Evolutionary conservation across 2,797 vertebrate genomes (phyloP), one percentile per base, ranked within the genome.

Genomic region (Brotula barbata): DNA sequence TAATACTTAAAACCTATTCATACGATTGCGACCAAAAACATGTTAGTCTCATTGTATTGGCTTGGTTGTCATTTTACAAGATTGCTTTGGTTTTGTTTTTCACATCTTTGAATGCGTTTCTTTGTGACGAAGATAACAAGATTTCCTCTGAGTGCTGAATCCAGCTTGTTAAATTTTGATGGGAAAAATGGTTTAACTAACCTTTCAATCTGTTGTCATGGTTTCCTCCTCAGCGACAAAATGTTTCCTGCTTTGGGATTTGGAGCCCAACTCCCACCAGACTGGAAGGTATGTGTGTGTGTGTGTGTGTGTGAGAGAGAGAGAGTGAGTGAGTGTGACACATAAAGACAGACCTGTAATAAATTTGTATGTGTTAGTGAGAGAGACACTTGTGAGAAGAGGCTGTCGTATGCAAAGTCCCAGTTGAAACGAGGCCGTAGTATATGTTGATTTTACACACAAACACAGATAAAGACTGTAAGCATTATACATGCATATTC

Each of bases 191-290:
- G 48, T 63, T 75, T 68, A 66, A 80, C 70, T 80, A 74, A 71
- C 22, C 43, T 31, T 77, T 66, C 53, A 84, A 85, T 87, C 66
- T 88, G 86, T 88, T 88, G 78, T 75, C 85, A 85, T 85, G 85
- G 83, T 85, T 85, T 87, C 81, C 79, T 75, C 75, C 80, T 68
- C 74, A 99, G 97, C 41, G 94, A 98, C 85, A 99, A 99, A 92
- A 96, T 98, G 94, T 99, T 99, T 92, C 97, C 97, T 70, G 97
- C 97, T 58, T 90, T 99, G 83, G 97, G 97, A 79, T 99, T 99
- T n/a, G 97, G 97, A 3, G 97, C 97, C 55, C 95, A 99, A 83
- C 90, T 99, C 69, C 95, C 96, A 0, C 97, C 97, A 28, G 96
- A 99, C 90, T 99, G 97, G 97, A 98, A 98, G 95, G 97, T 98